A percentile compares a stretch with the other conserved stretches of the same genome.
Evolutionary conservation across 2,888 invertebrate genomes (phyloP).

Genomic region (Platynereis dumerilii): DNA sequence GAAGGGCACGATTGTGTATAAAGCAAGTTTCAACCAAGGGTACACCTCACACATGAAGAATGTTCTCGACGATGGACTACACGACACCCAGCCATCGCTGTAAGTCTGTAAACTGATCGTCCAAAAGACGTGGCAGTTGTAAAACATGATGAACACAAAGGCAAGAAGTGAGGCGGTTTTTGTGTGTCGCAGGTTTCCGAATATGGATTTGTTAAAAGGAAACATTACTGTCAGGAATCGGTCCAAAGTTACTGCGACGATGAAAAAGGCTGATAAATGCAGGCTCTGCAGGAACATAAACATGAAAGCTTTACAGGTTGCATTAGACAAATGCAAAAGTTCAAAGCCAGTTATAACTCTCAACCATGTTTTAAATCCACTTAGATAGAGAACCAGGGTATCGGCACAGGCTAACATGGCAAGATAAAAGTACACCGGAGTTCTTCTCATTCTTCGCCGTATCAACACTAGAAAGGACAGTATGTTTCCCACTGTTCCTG

Average conservation of each 20-base stretch:
- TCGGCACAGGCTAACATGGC: constrained; percentile 53
- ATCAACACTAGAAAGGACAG: constrained; percentile 50
- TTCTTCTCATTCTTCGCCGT: constrained; percentile 50
- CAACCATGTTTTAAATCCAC: constrained; percentile 57
- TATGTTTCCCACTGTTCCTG: constrained; percentile 51
- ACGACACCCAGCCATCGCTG: constrained; percentile 10
- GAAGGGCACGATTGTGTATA: constrained; percentile 54
- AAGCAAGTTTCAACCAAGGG: constrained; percentile 47
- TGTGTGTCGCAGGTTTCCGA: constrained; percentile 27
- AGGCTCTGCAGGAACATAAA: constrained; percentile 49
- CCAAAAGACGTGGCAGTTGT: constrained; percentile 29
- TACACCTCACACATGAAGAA: constrained; percentile 43
- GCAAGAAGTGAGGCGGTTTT: constrained; percentile 12
- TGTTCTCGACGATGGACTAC: constrained; percentile 40
- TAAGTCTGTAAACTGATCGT: constrained; percentile 15
- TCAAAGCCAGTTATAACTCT: constrained; percentile 48
- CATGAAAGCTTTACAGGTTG: constrained; percentile 49
- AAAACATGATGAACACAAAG: constrained; percentile 8
- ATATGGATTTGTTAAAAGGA: constrained; percentile 28
- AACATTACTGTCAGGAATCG: constrained; percentile 35
- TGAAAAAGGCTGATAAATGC: constrained; percentile 33
- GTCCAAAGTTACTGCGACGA: constrained; percentile 34
- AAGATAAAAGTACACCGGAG: constrained; percentile 56
- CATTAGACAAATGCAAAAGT: constrained; percentile 48
- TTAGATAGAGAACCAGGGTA: constrained; percentile 50